Evolutionary conservation across 2,797 vertebrate genomes (phyloP).

Genomic region (Dryobates pubescens): DNA sequence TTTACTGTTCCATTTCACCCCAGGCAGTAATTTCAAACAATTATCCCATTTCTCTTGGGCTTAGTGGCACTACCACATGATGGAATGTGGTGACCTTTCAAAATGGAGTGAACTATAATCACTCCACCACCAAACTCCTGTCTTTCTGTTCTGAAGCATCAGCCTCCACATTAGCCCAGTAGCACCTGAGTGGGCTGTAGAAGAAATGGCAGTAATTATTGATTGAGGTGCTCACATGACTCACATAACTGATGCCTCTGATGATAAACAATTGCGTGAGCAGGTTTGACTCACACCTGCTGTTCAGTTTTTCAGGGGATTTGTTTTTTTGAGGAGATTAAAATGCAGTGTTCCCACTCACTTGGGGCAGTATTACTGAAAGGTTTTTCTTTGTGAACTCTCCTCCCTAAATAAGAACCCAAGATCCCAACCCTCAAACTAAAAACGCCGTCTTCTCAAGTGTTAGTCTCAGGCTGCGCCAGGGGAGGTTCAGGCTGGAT

Average conservation of each 20-base stretch:
- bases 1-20: slow-evolving; percentile 39
- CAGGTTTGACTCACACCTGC: background rate
- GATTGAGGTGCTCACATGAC: background rate
- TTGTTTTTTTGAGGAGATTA: background rate
- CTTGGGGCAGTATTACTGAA: background rate
- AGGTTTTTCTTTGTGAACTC: background rate
- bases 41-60: slow-evolving; percentile 11
- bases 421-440: background rate
- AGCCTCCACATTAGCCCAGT: background rate
- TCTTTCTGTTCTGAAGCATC: background rate
- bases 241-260: background rate
- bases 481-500: no score
- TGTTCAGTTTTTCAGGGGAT: background rate
- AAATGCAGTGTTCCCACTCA: background rate
- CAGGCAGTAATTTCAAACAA: slow-evolving; percentile 23
- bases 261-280: background rate
- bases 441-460: background rate
- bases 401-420: background rate
- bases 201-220: background rate
- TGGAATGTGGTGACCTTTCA: slow-evolving; percentile 20
- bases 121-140: background rate
- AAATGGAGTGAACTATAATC: background rate
- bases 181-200: background rate
- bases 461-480: no score
- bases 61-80: slow-evolving; percentile 2